Evolutionary conservation across 2,113 vertebrate species (phyloP).

Genomic region (Hippocampus comes): DNA sequence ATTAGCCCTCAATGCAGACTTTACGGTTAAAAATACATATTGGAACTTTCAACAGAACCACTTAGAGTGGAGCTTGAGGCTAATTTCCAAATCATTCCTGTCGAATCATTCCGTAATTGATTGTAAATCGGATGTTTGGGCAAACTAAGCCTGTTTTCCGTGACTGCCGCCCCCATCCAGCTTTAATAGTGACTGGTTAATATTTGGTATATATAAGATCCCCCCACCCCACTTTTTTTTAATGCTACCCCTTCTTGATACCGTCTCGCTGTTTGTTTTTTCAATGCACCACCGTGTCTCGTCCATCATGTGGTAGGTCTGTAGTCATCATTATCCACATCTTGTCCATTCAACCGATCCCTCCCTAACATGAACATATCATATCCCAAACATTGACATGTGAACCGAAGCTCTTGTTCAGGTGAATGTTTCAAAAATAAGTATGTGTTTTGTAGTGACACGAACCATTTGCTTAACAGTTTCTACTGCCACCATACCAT

Average conservation of each 20-base stretch:
- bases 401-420: constrained; percentile 60
- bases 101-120: constrained; percentile 35
- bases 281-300: not conserved
- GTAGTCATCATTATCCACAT: not conserved
- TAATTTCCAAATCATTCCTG: not conserved
- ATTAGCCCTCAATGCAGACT: not conserved
- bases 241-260: not conserved
- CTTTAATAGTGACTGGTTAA: not conserved
- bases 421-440: constrained; percentile 61
- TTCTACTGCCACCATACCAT: constrained; percentile 94
- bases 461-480: constrained; percentile 89
- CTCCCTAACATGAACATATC: constrained; percentile 38
- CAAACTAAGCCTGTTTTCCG: not conserved
- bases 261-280: not conserved
- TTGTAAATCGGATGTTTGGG: constrained; percentile 54
- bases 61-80: not conserved
- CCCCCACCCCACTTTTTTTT: too few relatives aligned
- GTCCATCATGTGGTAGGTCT: not conserved
- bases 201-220: not conserved
- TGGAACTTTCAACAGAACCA: not conserved
- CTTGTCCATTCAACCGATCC: not conserved
- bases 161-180: not conserved
- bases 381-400: constrained; percentile 44
- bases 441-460: constrained; percentile 70
- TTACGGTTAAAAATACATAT: not conserved